Base-by-base conservation (phyloP, 2,888 invertebrate species). In the Latrodectus hesperus region DNA sequence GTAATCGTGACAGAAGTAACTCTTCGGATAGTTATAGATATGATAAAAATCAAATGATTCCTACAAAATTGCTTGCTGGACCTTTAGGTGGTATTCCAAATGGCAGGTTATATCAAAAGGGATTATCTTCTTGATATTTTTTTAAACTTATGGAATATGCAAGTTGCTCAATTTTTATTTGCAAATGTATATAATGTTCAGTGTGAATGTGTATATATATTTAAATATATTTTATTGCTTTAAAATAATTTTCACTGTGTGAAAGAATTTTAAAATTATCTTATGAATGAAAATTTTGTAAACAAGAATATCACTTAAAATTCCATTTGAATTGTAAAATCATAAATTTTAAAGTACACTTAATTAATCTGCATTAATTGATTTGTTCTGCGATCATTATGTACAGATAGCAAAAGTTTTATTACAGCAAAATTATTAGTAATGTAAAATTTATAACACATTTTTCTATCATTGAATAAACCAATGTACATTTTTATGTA, bases 41-140 rank as follows among this genome's bases (percentile, higher is more conserved):
- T 16, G 73, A 83, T 73, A 79, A 70, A 22, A 88, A 65, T 74
- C 88, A 88, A 65, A 88, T 88, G 88, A 88, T 88, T 17, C 88
- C 88, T 1, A 88, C 68, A 16, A 88, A 88, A 65, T 75, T 88
- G 9, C 55, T 83, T 11, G 71, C 88, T 17, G 79, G 83, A 16
- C 71, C 86, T 8, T 26, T 86, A 22, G 76, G 76, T n/a, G 68
- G 74, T 60, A 74, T 88, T 16, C 38, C 77, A 0, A 82, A 83
- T 73, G 78, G 78, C 8, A 79, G 88, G 16, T 38, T 88, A 9
- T 84, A 84, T 71, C 84, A 79, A 12, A 88, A 88, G 26, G 88
- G 88, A 1, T 71, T 73, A 52, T 88, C 87, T 5, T 88, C 87
- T 38, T 88, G 87, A 88, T 83, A 12, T 14, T 65, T 17, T 22